A percentile compares a stretch with the other conserved stretches of the same genome.
phyloP scores from a whole-genome alignment of 2,888 invertebrate genomes.

The Sphaeridia pumilis region DNA sequence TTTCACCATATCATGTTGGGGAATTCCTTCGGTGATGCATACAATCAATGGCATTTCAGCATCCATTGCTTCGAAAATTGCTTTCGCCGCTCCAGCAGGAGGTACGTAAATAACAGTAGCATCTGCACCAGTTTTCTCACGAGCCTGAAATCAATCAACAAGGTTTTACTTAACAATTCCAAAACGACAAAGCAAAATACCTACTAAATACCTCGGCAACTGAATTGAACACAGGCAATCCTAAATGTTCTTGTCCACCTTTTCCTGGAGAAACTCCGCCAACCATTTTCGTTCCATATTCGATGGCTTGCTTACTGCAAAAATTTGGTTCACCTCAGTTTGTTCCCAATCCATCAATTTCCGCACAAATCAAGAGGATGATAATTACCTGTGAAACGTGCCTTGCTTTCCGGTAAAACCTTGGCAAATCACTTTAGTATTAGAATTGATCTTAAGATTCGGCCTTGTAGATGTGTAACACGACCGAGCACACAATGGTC shows the following conservation, averaged over 20 bases:
- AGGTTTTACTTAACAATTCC: background rate
- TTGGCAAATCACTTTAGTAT: conserved; percentile 51
- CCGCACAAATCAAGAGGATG: background rate
- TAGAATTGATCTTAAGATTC: conserved; percentile 44
- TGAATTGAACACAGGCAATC: conserved; percentile 72
- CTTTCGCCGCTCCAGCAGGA: conserved; percentile 74
- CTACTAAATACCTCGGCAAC: conserved; percentile 45
- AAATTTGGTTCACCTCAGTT: too few relatives aligned
- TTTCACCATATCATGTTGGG: conserved; percentile 98
- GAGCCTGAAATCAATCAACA: conserved; percentile 46
- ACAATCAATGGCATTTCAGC: conserved; percentile 94
- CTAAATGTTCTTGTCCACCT: conserved; percentile 73
- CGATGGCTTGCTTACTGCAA: conserved; percentile 71
- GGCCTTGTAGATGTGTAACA: conserved; percentile 39
- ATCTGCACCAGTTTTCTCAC: conserved; percentile 70
- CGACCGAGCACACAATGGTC: conserved; percentile 18
- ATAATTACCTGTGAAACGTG: conserved; percentile 40
- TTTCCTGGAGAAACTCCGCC: conserved; percentile 66
- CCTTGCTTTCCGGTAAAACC: conserved; percentile 53
- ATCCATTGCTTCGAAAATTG: conserved; percentile 86
- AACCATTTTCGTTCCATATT: conserved; percentile 93
- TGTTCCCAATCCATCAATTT: too few relatives aligned
- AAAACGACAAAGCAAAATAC: background rate
- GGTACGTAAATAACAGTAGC: conserved; percentile 96
- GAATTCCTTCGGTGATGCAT: conserved; percentile 97